These are phyloP conservation scores for Eupithecia subfuscata DNA, from an alignment of 2,888 invertebrate species.

Conservation along the genomic window DNA sequence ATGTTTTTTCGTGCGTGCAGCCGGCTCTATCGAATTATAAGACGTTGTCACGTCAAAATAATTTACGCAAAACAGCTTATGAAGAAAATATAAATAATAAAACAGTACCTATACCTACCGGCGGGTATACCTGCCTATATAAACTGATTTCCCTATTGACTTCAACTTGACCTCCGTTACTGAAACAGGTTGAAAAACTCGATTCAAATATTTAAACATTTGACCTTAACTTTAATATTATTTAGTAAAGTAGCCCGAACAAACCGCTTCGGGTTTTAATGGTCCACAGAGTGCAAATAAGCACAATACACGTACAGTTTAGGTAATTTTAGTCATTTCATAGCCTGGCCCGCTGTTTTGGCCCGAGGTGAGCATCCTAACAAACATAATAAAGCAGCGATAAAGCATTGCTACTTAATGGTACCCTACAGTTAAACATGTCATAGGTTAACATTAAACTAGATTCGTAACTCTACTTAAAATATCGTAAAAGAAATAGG, in stretches of 20 bases:
- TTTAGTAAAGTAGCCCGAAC: conserved; percentile 29
- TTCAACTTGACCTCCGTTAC: neutral
- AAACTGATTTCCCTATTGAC: conserved; percentile 1
- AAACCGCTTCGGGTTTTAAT: conserved; percentile 33
- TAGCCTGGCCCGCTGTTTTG: conserved; percentile 26
- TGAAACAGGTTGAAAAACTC: neutral
- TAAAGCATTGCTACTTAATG: conserved; percentile 1
- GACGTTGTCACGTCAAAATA: no score
- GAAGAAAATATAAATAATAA: neutral
- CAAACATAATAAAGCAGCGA: conserved; percentile 13
- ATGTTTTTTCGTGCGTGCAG: no score
- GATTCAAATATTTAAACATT: conserved; percentile 13
- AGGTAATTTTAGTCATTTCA: conserved; percentile 35
- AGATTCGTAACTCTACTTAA: neutral
- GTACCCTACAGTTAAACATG: neutral
- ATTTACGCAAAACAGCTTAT: neutral
- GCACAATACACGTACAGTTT: conserved; percentile 28
- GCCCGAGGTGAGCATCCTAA: neutral
- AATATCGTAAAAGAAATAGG: neutral
- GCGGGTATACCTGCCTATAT: neutral
- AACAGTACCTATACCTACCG: neutral
- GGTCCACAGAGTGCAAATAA: conserved; percentile 33
- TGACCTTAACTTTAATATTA: conserved; percentile 24
- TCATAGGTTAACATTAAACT: neutral
- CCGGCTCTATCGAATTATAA: no score